Conservation (phyloP, 2,888 invertebrate genomes). For the Eilema caniola region DNA sequence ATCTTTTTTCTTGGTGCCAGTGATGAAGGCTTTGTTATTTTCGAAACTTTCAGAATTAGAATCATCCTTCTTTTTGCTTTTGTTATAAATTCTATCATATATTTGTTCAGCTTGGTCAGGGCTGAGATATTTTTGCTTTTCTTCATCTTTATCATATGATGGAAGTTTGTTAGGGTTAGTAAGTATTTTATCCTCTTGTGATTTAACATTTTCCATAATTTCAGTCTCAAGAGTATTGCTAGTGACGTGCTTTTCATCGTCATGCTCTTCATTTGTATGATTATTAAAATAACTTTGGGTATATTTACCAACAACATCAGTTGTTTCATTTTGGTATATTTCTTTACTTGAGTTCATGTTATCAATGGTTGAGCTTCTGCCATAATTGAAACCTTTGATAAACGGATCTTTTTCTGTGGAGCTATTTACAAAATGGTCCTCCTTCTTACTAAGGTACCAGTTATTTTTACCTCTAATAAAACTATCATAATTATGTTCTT, state of each 20-base stretch:
- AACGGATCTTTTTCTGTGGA: background rate
- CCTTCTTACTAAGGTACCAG: background rate
- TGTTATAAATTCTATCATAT: background rate
- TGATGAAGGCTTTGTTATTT: background rate
- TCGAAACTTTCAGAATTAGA: background rate
- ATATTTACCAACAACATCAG: background rate
- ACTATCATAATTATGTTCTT: background rate
- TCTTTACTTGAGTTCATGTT: background rate
- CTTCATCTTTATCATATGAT: background rate
- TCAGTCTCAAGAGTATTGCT: background rate
- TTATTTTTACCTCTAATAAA: conserved; percentile 11
- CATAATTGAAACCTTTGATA: background rate
- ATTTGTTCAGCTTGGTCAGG: background rate
- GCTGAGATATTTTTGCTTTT: background rate
- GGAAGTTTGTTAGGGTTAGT: background rate
- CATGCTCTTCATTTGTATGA: background rate
- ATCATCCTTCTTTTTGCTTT: background rate
- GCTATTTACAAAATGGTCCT: background rate
- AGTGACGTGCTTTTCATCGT: background rate
- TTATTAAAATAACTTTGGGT: background rate
- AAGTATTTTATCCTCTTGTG: background rate
- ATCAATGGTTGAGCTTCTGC: background rate
- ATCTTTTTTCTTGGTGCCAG: background rate
- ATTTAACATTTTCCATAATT: background rate
- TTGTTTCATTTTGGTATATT: background rate